Evolutionary conservation across 2,888 invertebrate genomes (phyloP), one percentile per base, ranked within the genome.

Genomic region (Anoncus sp.): DNA sequence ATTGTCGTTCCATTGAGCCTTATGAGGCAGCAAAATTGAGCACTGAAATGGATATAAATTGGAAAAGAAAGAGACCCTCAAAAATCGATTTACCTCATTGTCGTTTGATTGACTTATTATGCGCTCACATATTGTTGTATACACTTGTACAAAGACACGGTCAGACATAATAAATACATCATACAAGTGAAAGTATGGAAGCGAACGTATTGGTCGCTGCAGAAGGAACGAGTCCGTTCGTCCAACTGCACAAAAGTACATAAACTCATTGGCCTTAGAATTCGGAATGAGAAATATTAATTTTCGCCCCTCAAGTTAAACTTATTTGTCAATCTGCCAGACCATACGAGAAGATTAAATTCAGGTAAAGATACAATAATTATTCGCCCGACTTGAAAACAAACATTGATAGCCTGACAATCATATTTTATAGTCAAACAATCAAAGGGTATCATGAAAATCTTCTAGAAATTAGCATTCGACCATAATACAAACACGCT

Each of bases 1-100:
- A 76, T 71, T 76, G 76, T 76, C 71, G 60, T 60, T 76, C 66
- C 66, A 76, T 76, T 76, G 66, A 71, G 53, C 49, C 59, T 70
- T 59, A 53, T 65, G 70, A 27, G 75, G 27, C 66, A 24, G 65
- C n/a, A 27, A 60, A 59, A 71, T 72, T 67, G 66, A 53, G 51
- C 62, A 47, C 31, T 62, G 72, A 63, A 63, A 67, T 75, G 31
- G 63, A 79, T 79, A 31, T 65, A 72, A 73, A 75, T 72, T 69
- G 65, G 49, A 67, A 76, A 69, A 75, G 69, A 75, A 79, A 76
- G 65, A 53, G 60, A 22, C 67, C 63, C 67, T 76, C 63, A 69
- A 73, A 73, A 73, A 79, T 75, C 79, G 72, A 63, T 75, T 79
- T 66, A 73, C 63, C 65, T 67, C 73, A 69, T 79, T 79, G 79